Percentiles rank a stretch among this genome's conserved stretches.
These are phyloP conservation scores for Pterocles burchelli DNA, from an alignment of 2,113 vertebrate species.

Conservation along the genomic window DNA sequence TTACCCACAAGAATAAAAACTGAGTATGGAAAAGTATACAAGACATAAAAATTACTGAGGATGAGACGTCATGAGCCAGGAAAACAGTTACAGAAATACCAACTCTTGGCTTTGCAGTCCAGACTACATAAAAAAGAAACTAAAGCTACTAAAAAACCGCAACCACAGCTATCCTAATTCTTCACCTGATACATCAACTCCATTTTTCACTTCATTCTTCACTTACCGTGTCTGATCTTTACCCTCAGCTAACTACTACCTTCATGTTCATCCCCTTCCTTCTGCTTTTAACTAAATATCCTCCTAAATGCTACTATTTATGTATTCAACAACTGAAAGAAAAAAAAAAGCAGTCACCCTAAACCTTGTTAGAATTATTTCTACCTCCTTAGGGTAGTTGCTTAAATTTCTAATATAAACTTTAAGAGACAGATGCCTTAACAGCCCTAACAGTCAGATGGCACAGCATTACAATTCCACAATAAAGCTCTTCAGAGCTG, in stretches of 20 bases:
- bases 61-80: neutral
- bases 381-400: neutral
- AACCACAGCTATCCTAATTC: neutral
- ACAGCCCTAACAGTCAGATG: neutral
- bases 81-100: neutral
- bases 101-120: neutral
- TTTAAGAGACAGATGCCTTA: neutral
- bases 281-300: neutral
- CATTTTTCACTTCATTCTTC: neutral
- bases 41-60: neutral
- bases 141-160: neutral
- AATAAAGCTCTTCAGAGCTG: neutral
- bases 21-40: neutral
- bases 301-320: neutral
- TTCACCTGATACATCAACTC: neutral
- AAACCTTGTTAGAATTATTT: neutral
- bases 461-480: neutral
- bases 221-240: neutral
- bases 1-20: neutral
- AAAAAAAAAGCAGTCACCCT: neutral
- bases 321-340: neutral
- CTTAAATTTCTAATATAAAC: neutral
- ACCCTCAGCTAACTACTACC: neutral
- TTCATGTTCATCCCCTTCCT: neutral
- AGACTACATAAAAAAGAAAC: neutral